phyloP scores from a whole-genome alignment of 2,113 vertebrate species.

The Ophiodon elongatus region DNA sequence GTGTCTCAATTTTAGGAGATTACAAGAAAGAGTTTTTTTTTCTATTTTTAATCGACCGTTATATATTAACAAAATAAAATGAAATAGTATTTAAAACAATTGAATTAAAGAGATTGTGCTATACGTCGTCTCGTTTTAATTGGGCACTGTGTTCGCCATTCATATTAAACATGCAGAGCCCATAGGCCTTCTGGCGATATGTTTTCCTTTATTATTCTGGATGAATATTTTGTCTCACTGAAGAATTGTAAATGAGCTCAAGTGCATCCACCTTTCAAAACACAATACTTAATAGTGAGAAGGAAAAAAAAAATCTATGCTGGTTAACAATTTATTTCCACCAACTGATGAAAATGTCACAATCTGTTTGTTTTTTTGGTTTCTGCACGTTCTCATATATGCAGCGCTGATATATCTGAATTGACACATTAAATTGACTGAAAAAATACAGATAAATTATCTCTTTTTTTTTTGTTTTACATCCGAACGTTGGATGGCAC shows the following conservation, averaged over 20 bases:
- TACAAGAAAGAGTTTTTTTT: slow-evolving; percentile 41
- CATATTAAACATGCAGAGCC: slow-evolving; percentile 54
- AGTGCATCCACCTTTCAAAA: neutral
- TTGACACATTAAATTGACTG: neutral
- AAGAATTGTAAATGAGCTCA: slow-evolving; percentile 27
- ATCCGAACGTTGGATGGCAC: neutral
- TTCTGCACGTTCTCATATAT: neutral
- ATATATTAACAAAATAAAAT: slow-evolving; percentile 14
- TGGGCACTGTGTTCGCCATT: slow-evolving; percentile 42
- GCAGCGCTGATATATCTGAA: neutral
- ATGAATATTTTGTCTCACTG: slow-evolving; percentile 37
- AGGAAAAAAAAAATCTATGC: neutral
- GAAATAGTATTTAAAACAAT: neutral
- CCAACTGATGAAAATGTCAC: neutral
- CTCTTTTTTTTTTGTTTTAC: neutral
- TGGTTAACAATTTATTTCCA: slow-evolving; percentile 6
- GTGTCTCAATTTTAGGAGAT: slow-evolving; percentile 51
- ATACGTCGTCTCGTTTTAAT: slow-evolving; percentile 45
- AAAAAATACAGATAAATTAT: neutral
- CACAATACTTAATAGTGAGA: neutral
- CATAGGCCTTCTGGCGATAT: slow-evolving; percentile 63
- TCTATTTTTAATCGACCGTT: neutral
- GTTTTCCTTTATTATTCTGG: slow-evolving; percentile 54
- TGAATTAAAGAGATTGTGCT: neutral
- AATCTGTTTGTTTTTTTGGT: neutral